Percentiles rank a stretch among this genome's conserved stretches.
Conservation (phyloP, 2,888 invertebrate species). For the Achlya flavicornis region DNA sequence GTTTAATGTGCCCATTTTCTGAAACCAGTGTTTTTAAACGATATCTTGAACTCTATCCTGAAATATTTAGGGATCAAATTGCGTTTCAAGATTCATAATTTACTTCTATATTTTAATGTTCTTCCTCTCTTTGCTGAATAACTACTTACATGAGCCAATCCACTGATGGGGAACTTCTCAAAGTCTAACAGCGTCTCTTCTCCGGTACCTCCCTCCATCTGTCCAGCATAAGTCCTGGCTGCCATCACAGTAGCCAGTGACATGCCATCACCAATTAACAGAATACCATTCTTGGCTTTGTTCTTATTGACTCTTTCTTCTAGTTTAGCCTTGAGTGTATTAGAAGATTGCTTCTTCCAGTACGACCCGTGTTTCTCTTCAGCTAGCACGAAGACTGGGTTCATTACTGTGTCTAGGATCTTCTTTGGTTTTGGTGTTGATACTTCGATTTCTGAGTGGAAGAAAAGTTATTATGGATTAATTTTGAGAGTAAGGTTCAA, state of each 20-base stretch:
- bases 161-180: slow-evolving; percentile 87
- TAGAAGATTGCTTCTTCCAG: slow-evolving; percentile 64
- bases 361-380: slow-evolving; percentile 72
- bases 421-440: slow-evolving; percentile 63
- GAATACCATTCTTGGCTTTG: slow-evolving; percentile 86
- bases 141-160: slow-evolving; percentile 86
- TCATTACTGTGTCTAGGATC: slow-evolving; percentile 69
- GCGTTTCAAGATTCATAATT: no score
- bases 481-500: neutral
- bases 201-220: slow-evolving; percentile 80
- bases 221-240: slow-evolving; percentile 87
- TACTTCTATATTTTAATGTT: no score
- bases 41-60: no score
- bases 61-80: no score
- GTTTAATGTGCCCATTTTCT: neutral
- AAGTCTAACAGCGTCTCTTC: slow-evolving; percentile 87
- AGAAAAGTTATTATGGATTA: slow-evolving; percentile 11
- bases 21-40: neutral
- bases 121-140: neutral
- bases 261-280: slow-evolving; percentile 92
- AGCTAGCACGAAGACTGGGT: slow-evolving; percentile 62
- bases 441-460: slow-evolving; percentile 53
- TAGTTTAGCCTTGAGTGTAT: slow-evolving; percentile 61
- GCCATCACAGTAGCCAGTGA: slow-evolving; percentile 89
- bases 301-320: slow-evolving; percentile 56